Base-by-base conservation (phyloP, 64 coral and sea anemone genomes). In the Dendronephthya gigantea region DNA sequence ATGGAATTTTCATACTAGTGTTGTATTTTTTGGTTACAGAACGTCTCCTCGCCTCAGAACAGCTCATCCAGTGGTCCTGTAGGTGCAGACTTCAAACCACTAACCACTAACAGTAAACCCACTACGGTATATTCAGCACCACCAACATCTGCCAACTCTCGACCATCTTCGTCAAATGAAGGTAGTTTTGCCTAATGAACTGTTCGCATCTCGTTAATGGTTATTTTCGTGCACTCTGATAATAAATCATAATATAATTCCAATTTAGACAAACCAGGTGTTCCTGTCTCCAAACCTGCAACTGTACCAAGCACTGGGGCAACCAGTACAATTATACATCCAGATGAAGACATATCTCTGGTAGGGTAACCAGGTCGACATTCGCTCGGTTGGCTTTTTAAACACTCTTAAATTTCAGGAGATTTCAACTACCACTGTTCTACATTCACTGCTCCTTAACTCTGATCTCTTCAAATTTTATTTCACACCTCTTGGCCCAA, bases 311-410 rank as follows among this genome's bases (percentile, higher is more conserved):
- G 92, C 55, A 92, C 95, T 48, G 95, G 95, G 55, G 95, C 95
- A 47, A 98, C 95, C 43, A 98, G 95, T 52, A 88, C 89, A 69
- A 85, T 98, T 16, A 76, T 98, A 82, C 95, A 98, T 84, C 95
- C 95, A 43, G 95, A 93, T 83, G 95, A 98, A 83, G 95, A 98
- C 52, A 93, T 98, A n/a, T 98, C 95, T 69, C 29, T 98, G 83
- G 95, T 98, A 66, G 81, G 47, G 47, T 58, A n/a, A n/a, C n/a
- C n/a, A n/a, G n/a, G n/a, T n/a, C n/a, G n/a, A n/a, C n/a, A n/a
- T n/a, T n/a, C n/a, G n/a, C n/a, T n/a, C n/a, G n/a, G n/a, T n/a
- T n/a, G n/a, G n/a, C n/a, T n/a, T n/a, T n/a, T n/a, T n/a, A n/a
- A n/a, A n/a, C n/a, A n/a, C n/a, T n/a, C n/a, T n/a, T n/a, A n/a